Percentiles rank a stretch among this genome's conserved stretches.
phyloP scores from a whole-genome alignment of 2,113 vertebrate species.

The Neogale vison region DNA sequence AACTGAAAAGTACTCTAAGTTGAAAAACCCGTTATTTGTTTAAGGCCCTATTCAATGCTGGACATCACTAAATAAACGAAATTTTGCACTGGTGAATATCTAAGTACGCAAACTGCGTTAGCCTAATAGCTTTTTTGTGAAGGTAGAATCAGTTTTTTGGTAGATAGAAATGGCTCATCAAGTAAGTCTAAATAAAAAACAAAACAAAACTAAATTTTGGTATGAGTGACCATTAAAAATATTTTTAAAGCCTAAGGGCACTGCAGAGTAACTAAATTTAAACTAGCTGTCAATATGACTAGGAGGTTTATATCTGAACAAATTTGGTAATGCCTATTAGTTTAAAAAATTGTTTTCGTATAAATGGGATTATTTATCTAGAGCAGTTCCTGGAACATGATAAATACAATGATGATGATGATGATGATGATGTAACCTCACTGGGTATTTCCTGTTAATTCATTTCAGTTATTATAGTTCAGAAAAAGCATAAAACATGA shows the following conservation, averaged over 20 bases:
- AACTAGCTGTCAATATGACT: neutral
- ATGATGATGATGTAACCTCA: neutral
- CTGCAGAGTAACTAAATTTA: neutral
- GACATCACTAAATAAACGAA: neutral
- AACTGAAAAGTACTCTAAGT: slow-evolving; percentile 72
- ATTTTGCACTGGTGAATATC: neutral
- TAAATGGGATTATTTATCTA: slow-evolving; percentile 7
- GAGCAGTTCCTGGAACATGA: neutral
- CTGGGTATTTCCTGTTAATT: neutral
- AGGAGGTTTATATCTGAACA: neutral
- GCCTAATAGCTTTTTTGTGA: neutral
- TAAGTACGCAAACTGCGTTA: neutral
- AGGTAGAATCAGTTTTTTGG: neutral
- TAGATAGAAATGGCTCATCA: neutral
- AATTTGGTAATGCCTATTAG: neutral
- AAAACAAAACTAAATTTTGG: slow-evolving; percentile 43
- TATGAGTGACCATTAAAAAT: neutral
- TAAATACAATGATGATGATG: neutral
- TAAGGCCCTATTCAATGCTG: neutral
- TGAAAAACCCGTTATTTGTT: slow-evolving; percentile 70
- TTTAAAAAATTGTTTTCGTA: neutral
- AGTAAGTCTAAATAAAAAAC: slow-evolving; percentile 40
- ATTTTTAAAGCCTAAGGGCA: neutral
- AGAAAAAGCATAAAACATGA: neutral
- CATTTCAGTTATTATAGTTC: slow-evolving; percentile 10